Evolutionary conservation across 1,140 invertebrate species (phyloP).

Genomic region (Phthorimaea operculella): DNA sequence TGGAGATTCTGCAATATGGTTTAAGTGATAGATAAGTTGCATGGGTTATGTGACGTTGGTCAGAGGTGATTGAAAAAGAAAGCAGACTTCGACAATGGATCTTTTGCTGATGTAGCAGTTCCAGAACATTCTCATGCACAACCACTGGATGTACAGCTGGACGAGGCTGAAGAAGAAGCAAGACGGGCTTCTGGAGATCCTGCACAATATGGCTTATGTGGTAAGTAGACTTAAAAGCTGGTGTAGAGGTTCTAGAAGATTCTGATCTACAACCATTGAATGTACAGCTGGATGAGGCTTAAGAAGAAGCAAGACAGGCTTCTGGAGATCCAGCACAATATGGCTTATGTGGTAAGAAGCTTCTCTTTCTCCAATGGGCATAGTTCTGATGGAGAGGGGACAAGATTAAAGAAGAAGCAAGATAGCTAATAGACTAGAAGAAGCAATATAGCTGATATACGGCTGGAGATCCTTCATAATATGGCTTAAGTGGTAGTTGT

Average conservation of each 20-base stretch:
- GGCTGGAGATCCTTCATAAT: slow-evolving; percentile 42
- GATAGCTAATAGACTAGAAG: slow-evolving; percentile 39
- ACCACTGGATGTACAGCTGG: slow-evolving; percentile 30
- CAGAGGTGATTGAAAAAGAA: too few relatives aligned
- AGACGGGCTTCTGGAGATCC: slow-evolving; percentile 35
- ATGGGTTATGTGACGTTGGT: too few relatives aligned
- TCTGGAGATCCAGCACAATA: slow-evolving; percentile 43
- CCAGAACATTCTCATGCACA: slow-evolving; percentile 47
- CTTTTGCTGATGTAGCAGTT: slow-evolving; percentile 43
- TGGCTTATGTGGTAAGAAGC: slow-evolving; percentile 41
- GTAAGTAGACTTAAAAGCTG: slow-evolving; percentile 18
- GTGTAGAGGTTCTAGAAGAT: slow-evolving; percentile 49
- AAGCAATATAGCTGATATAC: too few relatives aligned
- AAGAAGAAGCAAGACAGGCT: slow-evolving; percentile 39
- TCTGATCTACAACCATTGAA: slow-evolving; percentile 34
- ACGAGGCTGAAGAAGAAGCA: slow-evolving; percentile 35
- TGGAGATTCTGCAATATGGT: slow-evolving; percentile 49
- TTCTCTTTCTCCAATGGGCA: too few relatives aligned
- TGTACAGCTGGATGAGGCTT: slow-evolving; percentile 30
- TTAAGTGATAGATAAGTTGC: slow-evolving; percentile 35
- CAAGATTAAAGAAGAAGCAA: slow-evolving; percentile 33
- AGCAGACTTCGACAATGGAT: too few relatives aligned
- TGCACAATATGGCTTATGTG: slow-evolving; percentile 45
- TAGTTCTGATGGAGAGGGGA: slow-evolving; percentile 38
- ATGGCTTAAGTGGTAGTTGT: slow-evolving; percentile 46